phyloP scores from a whole-genome alignment of 2,888 invertebrate species.

The Drosophila demipolita region DNA sequence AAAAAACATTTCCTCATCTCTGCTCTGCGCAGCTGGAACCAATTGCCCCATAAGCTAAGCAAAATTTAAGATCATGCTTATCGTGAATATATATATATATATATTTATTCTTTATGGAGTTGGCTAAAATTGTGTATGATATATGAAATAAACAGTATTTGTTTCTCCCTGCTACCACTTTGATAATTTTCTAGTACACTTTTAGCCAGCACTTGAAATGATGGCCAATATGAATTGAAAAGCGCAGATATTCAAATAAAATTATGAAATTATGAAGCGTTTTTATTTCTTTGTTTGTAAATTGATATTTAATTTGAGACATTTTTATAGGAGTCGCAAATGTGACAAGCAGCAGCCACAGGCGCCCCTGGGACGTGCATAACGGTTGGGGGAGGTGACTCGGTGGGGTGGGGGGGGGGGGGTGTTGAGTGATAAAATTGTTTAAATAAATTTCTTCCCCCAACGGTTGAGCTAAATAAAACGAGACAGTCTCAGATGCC shows the following conservation, averaged over 20 bases:
- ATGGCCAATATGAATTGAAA: slow-evolving; percentile 15
- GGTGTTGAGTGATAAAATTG: neutral
- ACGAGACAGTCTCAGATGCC: slow-evolving; percentile 13
- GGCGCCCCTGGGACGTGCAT: neutral
- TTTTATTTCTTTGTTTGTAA: slow-evolving; percentile 22
- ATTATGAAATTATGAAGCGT: slow-evolving; percentile 19
- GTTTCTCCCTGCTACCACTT: neutral
- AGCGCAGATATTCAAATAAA: slow-evolving; percentile 11
- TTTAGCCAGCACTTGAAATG: slow-evolving; percentile 44
- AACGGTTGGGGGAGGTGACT: neutral
- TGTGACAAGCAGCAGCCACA: slow-evolving; percentile 24
- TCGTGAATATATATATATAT: neutral
- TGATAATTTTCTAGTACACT: slow-evolving; percentile 24
- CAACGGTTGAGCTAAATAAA: neutral
- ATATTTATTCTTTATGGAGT: neutral
- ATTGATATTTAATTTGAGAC: slow-evolving; percentile 61
- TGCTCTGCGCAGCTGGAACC: neutral
- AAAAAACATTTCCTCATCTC: neutral
- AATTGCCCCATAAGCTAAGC: neutral
- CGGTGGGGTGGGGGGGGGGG: fast-evolving
- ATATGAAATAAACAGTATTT: neutral
- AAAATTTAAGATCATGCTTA: neutral
- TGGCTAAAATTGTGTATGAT: neutral
- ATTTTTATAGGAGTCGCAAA: slow-evolving; percentile 51
- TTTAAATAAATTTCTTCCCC: slow-evolving; percentile 7